Conservation (phyloP, 2,888 invertebrate genomes). For the Pachydiplax longipennis region DNA sequence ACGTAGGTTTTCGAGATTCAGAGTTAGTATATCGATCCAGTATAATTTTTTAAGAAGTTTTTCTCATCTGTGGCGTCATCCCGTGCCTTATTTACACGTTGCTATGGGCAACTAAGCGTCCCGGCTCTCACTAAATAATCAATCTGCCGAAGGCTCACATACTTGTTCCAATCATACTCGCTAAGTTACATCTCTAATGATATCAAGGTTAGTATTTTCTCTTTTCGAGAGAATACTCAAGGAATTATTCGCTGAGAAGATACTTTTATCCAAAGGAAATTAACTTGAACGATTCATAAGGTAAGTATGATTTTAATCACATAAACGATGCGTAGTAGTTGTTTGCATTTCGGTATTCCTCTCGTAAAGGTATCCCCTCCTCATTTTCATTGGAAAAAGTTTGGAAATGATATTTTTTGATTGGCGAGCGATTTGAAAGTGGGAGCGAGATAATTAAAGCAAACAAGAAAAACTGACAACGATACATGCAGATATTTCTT, state of each 20-base stretch:
- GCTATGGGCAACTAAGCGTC: background rate
- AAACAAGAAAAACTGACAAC: no score
- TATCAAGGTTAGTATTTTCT: background rate
- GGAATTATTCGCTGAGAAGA: background rate
- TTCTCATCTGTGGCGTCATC: background rate
- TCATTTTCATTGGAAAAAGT: no score
- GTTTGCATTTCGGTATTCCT: no score
- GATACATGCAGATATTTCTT: no score
- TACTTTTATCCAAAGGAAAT: background rate
- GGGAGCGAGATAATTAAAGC: no score
- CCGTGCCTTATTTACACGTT: background rate
- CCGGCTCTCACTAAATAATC: background rate
- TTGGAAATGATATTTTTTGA: no score
- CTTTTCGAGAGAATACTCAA: background rate
- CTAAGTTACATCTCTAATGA: background rate
- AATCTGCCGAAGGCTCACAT: background rate
- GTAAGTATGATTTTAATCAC: background rate
- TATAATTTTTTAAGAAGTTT: background rate
- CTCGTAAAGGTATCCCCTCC: no score
- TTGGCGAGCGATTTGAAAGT: no score
- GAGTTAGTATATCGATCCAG: background rate
- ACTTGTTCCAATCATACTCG: background rate
- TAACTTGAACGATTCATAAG: background rate
- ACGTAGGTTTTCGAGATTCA: background rate
- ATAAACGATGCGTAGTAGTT: no score